Conservation (phyloP, 2,113 vertebrate species). For the Neoarius graeffei region DNA sequence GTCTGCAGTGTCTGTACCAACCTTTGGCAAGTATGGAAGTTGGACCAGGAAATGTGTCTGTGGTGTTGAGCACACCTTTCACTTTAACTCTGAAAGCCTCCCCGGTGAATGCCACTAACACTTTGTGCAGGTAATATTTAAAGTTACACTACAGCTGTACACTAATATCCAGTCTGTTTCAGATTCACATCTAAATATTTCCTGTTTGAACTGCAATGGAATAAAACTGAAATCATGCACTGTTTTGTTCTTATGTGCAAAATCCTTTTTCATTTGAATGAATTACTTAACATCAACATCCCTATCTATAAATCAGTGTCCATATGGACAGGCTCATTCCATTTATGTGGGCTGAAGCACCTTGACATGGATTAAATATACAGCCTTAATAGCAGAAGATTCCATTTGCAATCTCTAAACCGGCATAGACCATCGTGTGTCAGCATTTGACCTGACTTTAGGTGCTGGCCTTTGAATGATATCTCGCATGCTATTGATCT, state of each 20-base stretch:
- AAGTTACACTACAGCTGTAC: background rate
- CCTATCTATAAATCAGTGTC: slow-evolving; percentile 21
- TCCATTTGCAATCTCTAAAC: slow-evolving; percentile 62
- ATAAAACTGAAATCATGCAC: background rate
- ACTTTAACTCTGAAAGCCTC: slow-evolving; percentile 63
- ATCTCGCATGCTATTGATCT: slow-evolving; percentile 55
- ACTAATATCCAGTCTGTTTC: background rate
- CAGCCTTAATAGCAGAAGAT: slow-evolving; percentile 58
- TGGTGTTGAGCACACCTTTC: slow-evolving; percentile 68
- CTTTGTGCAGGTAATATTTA: slow-evolving; percentile 66
- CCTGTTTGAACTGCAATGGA: background rate
- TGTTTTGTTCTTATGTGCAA: slow-evolving; percentile 10
- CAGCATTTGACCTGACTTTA: slow-evolving; percentile 66
- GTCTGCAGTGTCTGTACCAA: slow-evolving; percentile 70
- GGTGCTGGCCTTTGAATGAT: slow-evolving; percentile 63
- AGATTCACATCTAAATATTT: background rate
- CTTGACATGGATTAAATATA: slow-evolving; percentile 54
- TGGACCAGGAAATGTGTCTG: slow-evolving; percentile 61
- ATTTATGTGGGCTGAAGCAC: slow-evolving; percentile 28
- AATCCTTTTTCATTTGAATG: background rate
- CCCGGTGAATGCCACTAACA: slow-evolving; percentile 47
- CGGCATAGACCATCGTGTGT: slow-evolving; percentile 66
- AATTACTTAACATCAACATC: slow-evolving; percentile 19
- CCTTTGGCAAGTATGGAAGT: slow-evolving; percentile 57
- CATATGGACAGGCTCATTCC: slow-evolving; percentile 28